Conservation (phyloP, 2,113 vertebrate genomes). For the Pogonocichla stellata region DNA sequence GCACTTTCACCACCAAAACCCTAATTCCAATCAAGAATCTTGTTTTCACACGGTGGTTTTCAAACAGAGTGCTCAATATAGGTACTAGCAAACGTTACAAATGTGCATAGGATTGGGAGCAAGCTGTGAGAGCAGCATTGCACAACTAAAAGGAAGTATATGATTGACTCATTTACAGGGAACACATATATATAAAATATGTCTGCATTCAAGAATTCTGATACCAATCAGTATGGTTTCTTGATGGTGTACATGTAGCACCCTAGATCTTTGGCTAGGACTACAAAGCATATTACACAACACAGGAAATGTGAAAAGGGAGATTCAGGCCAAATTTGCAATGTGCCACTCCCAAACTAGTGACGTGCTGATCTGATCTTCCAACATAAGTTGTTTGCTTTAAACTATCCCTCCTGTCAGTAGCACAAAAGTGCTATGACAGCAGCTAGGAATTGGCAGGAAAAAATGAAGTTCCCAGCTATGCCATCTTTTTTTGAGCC, state of each 20-base stretch:
- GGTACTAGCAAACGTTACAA: neutral
- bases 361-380: constrained; percentile 51
- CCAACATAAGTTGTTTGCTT: constrained; percentile 27
- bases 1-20: neutral
- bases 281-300: constrained; percentile 52
- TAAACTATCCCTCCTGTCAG: constrained; percentile 25
- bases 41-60: neutral
- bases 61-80: neutral
- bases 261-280: constrained; percentile 27
- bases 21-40: neutral
- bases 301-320: constrained; percentile 30
- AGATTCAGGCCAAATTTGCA: constrained; percentile 46
- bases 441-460: neutral
- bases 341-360: constrained; percentile 31
- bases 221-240: constrained; percentile 12
- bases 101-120: neutral
- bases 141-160: neutral
- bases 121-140: neutral
- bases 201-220: constrained; percentile 7
- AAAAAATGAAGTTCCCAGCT: neutral
- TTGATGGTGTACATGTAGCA: neutral
- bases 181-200: neutral
- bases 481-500: neutral
- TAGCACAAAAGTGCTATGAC: constrained; percentile 23
- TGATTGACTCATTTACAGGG: neutral